These are phyloP conservation scores for Drosophila watanabei DNA, from an alignment of 1,140 invertebrate genomes.

Conservation along the genomic window DNA sequence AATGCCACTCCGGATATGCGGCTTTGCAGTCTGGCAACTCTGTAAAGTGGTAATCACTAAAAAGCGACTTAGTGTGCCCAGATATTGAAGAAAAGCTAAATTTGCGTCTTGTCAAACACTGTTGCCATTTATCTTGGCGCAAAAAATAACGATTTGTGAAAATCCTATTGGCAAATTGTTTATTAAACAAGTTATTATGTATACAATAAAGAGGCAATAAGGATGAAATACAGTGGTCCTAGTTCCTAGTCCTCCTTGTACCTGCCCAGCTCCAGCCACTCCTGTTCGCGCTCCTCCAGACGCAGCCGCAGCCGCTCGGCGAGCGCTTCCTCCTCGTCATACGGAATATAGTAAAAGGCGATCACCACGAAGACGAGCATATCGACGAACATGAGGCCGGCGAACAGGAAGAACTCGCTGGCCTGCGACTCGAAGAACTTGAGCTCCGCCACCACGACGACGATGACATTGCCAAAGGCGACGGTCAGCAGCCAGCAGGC, in stretches of 20 bases:
- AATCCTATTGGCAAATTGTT: background rate
- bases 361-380: slow-evolving; percentile 94
- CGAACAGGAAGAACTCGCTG: slow-evolving; percentile 95
- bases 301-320: slow-evolving; percentile 4
- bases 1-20: too few relatives aligned
- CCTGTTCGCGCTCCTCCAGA: slow-evolving; percentile 2
- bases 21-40: background rate
- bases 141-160: background rate
- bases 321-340: slow-evolving; percentile 46
- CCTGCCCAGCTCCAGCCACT: slow-evolving; percentile 1
- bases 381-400: slow-evolving; percentile 92
- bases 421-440: slow-evolving; percentile 85
- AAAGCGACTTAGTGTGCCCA: too few relatives aligned
- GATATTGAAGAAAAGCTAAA: too few relatives aligned
- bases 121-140: slow-evolving; percentile 3
- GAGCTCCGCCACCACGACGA: slow-evolving; percentile 91
- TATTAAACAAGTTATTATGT: background rate
- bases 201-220: background rate
- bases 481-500: slow-evolving; percentile 96
- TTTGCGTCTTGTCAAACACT: background rate
- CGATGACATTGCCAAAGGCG: slow-evolving; percentile 96
- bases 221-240: too few relatives aligned
- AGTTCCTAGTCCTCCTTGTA: slow-evolving; percentile 10
- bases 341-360: slow-evolving; percentile 89
- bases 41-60: background rate